Base-by-base conservation (phyloP, 1,140 invertebrate species). In the Hycleus cichorii region DNA sequence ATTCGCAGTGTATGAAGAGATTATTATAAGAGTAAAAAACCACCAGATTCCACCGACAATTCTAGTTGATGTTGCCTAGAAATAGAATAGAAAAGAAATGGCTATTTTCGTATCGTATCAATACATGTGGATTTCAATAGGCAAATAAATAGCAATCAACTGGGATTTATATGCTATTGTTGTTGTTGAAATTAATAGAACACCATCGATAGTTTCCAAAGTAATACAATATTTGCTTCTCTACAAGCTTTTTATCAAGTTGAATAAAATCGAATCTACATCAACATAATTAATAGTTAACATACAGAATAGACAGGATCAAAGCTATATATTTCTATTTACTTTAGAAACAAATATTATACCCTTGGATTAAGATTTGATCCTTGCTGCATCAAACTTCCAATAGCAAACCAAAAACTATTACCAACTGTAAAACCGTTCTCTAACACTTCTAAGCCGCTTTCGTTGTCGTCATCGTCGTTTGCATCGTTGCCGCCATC, bases 1-100 rank as follows among this genome's bases (percentile, higher is more conserved):
- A 75, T 93, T 93, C 6, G 91, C 91, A 0, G 91, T 94, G 71
- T 94, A 94, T 0, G 91, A 92, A 0, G 89, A 89, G 42, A 93
- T 90, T 49, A 93, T 89, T 52, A 93, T 91, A 1, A 93, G 77
- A 0, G 90, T 91, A 71, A 93, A 93, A 65, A 93, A 91, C 90
- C 90, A 93, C 90, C 90, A 93, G 54, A 89, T 88, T 5, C 86
- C 84, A 39, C 86, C 85, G 1, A 89, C 84, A 46, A 90, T 84
- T 32, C 88, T 70, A 2, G 87, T 89, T 4, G 86, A 89, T 8
- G 84, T 81, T 7, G 86, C 81, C 82, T 83, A 63, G 39, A 62
- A 55, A 49, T 9, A 25, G 26, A 32, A 32, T 32, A 32, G 7
- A 5, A 32, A 32, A 32, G 7, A 32, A 32, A 32, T 2, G 18